Evolutionary conservation across 2,113 vertebrate species (phyloP), one percentile per base, ranked within the genome.

Genomic region (Malurus melanocephalus): DNA sequence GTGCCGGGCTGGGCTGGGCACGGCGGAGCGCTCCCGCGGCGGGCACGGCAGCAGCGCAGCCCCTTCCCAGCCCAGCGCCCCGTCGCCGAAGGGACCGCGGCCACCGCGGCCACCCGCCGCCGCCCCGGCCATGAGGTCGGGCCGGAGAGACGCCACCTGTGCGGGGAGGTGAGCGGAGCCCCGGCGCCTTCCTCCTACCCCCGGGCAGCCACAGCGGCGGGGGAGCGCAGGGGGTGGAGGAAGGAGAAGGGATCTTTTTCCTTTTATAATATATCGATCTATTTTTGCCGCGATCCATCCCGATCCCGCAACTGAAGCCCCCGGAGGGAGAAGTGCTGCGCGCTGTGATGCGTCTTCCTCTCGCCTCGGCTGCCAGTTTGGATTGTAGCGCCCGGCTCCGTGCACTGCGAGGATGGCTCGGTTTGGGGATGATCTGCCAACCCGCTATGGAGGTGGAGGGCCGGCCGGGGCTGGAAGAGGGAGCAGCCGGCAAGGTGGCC

Each of bases 361-460:
- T 94, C 64, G 80, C 90, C 85, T 97, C 97, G 97, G 95, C 93
- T 93, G 93, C 96, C 97, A 97, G 93, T 97, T 97, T 96, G 97
- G 97, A 97, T 98, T 97, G 96, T 96, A 97, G 89, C 97, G 87
- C 95, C 94, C 93, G 96, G 94, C 96, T 95, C 97, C 78, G 95
- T 87, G 96, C 96, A 93, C 92, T 95, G 95, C 92, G 93, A 95
- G 89, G 94, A 99, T 99, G 99, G 98, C 99, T 98, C 99, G 99
- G 92, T 99, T 99, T 66, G 99, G 98, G 97, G 98, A 99, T 95
- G 98, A 99, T 68, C 97, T 98, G 95, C 97, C 98, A 82, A 97
- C 97, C 96, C 98, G 99, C 92, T 99, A 98, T 96, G 98, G 97
- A 94, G 97, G 97, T 95, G 94, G 97, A 95, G 95, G 98, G 89